Base-by-base conservation (phyloP, 2,888 invertebrate species). In the Hirtodrosophila duncani region DNA sequence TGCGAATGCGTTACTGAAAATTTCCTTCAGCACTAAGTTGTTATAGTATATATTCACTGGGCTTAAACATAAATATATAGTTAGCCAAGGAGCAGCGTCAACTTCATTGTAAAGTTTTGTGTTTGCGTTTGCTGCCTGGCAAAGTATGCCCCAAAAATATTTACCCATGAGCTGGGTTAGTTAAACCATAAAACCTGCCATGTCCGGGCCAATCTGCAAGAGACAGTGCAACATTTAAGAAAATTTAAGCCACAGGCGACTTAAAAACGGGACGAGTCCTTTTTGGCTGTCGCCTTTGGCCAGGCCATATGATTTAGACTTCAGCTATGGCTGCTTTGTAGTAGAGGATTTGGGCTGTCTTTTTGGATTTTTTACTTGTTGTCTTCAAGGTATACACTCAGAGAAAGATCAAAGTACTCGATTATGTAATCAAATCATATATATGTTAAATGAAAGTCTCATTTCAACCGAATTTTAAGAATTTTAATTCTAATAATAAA, bases 131-230 rank as follows among this genome's bases (percentile, higher is more conserved):
- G n/a, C n/a, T n/a, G n/a, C n/a, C n/a, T n/a, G 58, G 63, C 45
- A 63, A 45, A 70, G 79, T 81, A 67, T 79, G 80, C 68, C 77
- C 51, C n/a, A 61, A 81, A 79, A 79, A 81, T 77, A 81, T 77
- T 77, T 77, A 81, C 75, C 68, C 75, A 70, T 62, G 72, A 79
- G 72, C 56, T 75, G 81, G 80, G 81, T 75, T 79, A 81, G 81
- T 75, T 81, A 81, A 75, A 81, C 77, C 75, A 70, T 75, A 75
- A 81, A 70, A 81, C 60, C 67, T 63, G 57, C 57, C 81, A 78
- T 68, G 57, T 72, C 39, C 27, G 27, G 24, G 34, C 26, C 38
- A 10, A 13, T 29, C 18, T 38, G 46, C 13, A 42, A 67, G 61
- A 79, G 68, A 80, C 71, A 71, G 77, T 71, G 68, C 48, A 77